Evolutionary conservation across 2,797 vertebrate species (phyloP).

Genomic region (Gymnoscopelus braueri): DNA sequence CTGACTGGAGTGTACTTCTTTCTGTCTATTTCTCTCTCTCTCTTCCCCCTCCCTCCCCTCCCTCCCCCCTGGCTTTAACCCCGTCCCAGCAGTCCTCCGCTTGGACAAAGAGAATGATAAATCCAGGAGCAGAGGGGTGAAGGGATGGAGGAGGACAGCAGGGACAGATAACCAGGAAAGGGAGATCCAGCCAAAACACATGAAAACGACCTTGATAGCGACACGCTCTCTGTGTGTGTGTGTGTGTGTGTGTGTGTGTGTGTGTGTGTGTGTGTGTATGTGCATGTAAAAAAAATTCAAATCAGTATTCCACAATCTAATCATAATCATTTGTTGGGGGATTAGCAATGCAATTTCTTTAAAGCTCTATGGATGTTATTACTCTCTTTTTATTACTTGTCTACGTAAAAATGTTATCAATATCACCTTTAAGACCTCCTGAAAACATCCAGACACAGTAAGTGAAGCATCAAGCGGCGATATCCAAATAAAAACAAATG

Average conservation of each 20-base stretch:
- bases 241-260: neutral
- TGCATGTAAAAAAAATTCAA: neutral
- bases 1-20: conserved; percentile 31
- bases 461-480: no score
- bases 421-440: no score
- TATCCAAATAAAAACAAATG: no score
- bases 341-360: no score
- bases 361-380: no score
- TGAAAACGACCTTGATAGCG: conserved; percentile 50
- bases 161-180: conserved; percentile 48
- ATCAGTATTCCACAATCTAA: no score
- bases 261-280: conserved; percentile 14
- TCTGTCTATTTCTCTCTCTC: conserved; percentile 7
- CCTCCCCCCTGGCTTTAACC: no score
- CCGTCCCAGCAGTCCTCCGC: conserved; percentile 12
- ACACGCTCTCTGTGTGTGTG: neutral
- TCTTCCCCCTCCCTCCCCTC: neutral
- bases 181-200: conserved; percentile 32
- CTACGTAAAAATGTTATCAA: no score
- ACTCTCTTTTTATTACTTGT: no score
- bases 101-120: conserved; percentile 44
- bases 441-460: no score
- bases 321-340: no score
- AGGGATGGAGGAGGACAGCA: conserved; percentile 19
- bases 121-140: conserved; percentile 27